Evolutionary conservation across 2,113 vertebrate genomes (phyloP).

Genomic region (Passer montanus): DNA sequence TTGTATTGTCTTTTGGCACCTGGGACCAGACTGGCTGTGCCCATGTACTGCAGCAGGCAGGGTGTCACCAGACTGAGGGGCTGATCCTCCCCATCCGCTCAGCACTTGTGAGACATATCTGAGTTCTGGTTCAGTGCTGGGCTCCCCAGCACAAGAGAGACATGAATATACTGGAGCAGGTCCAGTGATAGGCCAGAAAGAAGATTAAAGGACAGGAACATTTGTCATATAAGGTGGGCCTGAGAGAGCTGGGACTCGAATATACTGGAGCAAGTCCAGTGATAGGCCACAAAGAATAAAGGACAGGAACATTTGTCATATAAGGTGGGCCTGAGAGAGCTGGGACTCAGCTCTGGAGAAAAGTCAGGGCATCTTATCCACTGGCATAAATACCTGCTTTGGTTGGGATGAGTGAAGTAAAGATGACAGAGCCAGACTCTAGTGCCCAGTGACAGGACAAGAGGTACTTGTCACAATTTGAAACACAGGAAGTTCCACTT

Average conservation of each 20-base stretch:
- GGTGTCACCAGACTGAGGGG: background rate
- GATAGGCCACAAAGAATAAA: background rate
- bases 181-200: background rate
- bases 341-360: background rate
- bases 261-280: background rate
- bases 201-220: background rate
- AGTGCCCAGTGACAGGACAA: background rate
- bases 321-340: background rate
- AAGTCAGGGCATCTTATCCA: background rate
- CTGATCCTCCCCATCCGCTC: background rate
- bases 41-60: background rate
- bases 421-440: background rate
- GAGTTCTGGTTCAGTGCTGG: background rate
- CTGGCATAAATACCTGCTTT: background rate
- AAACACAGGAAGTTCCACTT: background rate
- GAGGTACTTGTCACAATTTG: background rate
- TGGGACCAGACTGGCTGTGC: background rate
- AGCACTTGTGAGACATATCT: accelerated
- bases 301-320: background rate
- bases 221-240: background rate
- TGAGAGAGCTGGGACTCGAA: background rate
- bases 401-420: background rate
- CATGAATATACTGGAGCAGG: background rate
- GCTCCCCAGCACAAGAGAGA: background rate
- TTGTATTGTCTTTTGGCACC: background rate